phyloP scores from a whole-genome alignment of 2,113 vertebrate genomes.

The Rafetus swinhoei region DNA sequence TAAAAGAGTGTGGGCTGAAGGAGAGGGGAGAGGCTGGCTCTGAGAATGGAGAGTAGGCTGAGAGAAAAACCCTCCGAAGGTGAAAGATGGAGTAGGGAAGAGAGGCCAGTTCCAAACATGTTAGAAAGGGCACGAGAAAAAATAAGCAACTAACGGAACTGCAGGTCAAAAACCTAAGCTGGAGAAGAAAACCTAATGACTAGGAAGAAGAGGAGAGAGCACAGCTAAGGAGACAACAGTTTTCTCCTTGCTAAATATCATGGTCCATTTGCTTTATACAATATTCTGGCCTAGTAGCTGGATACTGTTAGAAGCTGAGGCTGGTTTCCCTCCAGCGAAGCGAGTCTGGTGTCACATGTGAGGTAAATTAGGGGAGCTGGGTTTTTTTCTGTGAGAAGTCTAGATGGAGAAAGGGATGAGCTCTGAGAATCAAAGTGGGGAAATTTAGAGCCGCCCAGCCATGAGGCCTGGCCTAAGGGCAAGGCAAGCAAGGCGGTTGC shows the following conservation, averaged over 20 bases:
- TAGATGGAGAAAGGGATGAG: background rate
- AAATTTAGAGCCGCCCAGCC: background rate
- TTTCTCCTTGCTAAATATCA: background rate
- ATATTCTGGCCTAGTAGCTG: background rate
- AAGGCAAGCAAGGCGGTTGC: too few species aligned
- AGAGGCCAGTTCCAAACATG: background rate
- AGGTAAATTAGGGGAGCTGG: background rate
- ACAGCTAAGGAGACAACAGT: background rate
- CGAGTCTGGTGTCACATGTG: background rate
- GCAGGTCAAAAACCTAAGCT: background rate
- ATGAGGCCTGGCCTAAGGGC: too few species aligned
- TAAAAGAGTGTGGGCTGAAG: background rate
- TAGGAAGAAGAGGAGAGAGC: background rate
- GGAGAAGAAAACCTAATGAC: background rate
- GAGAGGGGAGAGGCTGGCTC: background rate
- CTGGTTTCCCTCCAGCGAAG: background rate
- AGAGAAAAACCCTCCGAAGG: background rate
- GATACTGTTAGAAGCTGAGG: background rate
- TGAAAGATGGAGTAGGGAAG: background rate
- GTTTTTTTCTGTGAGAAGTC: background rate
- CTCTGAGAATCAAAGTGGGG: background rate
- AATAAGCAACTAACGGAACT: background rate
- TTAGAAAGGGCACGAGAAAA: background rate
- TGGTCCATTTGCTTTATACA: background rate
- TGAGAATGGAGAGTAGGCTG: background rate